These are phyloP conservation scores for Xenus cinereus DNA, from an alignment of 2,113 vertebrate species.

Conservation along the genomic window DNA sequence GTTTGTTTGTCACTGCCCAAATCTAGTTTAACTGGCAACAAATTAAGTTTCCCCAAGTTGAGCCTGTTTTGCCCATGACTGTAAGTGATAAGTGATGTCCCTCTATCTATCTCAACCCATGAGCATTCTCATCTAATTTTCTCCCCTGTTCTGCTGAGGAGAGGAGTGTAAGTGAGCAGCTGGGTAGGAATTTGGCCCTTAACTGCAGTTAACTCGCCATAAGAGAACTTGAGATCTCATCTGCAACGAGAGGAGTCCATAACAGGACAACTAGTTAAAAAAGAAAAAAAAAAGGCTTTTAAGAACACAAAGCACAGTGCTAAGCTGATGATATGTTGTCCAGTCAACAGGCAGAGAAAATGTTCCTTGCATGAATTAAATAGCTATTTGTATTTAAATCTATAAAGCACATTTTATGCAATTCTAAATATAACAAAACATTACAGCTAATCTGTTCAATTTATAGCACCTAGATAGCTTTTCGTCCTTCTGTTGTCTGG, in stretches of 20 bases:
- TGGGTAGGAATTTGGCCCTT: background rate
- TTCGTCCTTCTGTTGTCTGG: background rate
- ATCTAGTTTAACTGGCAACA: background rate
- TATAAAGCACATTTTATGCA: constrained; percentile 9
- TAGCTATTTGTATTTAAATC: constrained; percentile 41
- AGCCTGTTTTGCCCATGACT: background rate
- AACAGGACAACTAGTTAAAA: background rate
- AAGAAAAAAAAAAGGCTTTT: background rate
- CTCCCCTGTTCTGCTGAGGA: background rate
- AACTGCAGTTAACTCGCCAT: background rate
- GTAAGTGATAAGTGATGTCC: background rate
- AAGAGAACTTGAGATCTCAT: background rate
- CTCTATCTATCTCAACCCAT: background rate
- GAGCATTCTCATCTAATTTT: background rate
- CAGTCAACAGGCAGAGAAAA: background rate
- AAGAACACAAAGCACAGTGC: background rate
- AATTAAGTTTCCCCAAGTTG: background rate
- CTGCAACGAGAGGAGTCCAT: background rate
- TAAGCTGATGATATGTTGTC: constrained; percentile 8
- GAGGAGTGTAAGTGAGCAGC: background rate
- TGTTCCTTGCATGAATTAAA: background rate
- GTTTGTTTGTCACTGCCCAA: background rate
- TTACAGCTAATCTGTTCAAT: constrained; percentile 50
- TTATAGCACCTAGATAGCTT: constrained; percentile 31
- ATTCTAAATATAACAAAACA: constrained; percentile 45